phyloP scores from a whole-genome alignment of 2,797 vertebrate species.

The Hirundo rustica region DNA sequence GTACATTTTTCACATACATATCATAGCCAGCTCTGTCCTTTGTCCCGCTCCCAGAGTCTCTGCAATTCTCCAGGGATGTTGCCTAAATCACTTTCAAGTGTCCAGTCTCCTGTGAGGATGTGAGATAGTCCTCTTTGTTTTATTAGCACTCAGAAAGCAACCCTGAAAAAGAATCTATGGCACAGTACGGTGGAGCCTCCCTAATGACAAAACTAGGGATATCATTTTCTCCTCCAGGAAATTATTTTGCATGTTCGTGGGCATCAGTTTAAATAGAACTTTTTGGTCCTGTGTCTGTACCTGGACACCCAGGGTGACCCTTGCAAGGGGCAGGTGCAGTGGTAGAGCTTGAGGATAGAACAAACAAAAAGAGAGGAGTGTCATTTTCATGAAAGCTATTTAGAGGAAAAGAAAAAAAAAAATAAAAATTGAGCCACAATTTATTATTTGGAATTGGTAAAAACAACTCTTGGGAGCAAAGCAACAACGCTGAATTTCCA shows the following conservation, averaged over 20 bases:
- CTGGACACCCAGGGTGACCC: neutral
- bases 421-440: fast-evolving
- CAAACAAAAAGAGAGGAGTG: neutral
- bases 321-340: neutral
- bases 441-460: neutral
- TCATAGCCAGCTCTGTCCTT: neutral
- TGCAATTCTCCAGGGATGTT: neutral
- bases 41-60: neutral
- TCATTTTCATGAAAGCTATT: neutral
- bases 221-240: neutral
- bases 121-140: neutral
- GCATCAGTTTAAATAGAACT: neutral
- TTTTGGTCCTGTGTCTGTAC: neutral
- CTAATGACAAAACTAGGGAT: neutral
- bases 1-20: slow-evolving; percentile 44
- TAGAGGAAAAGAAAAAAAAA: neutral
- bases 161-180: neutral
- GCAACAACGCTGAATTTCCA: neutral
- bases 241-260: neutral
- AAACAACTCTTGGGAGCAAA: neutral
- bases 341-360: neutral
- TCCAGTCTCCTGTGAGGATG: neutral
- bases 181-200: fast-evolving
- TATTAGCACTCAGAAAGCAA: neutral
- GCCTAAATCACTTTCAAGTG: slow-evolving; percentile 22